Conservation (phyloP, 2,113 vertebrate species). For the Struthidea cinerea region DNA sequence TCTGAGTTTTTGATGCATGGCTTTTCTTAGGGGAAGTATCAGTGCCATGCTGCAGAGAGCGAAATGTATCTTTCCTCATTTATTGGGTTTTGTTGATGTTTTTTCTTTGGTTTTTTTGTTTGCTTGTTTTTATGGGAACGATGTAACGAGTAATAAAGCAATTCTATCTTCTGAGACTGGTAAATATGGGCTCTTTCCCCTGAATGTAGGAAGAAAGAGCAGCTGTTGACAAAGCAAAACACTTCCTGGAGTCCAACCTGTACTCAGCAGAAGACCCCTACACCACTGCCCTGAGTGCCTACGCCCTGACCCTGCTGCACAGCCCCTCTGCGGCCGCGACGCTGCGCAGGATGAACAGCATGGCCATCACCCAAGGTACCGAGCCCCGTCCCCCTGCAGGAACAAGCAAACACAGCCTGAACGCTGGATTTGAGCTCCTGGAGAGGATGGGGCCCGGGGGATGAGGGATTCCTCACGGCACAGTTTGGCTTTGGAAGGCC, state of each 20-base stretch:
- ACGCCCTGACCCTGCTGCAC: slow-evolving; percentile 81
- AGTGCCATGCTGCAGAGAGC: neutral
- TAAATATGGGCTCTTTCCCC: neutral
- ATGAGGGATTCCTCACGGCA: neutral
- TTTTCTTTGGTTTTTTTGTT: neutral
- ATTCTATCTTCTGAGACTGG: neutral
- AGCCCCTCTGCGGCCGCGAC: slow-evolving; percentile 75
- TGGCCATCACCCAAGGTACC: slow-evolving; percentile 88
- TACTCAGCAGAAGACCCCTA: slow-evolving; percentile 87
- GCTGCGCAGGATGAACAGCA: slow-evolving; percentile 83
- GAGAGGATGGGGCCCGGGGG: neutral
- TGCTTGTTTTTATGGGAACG: neutral
- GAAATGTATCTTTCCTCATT: neutral
- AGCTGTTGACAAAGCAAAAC: slow-evolving; percentile 82
- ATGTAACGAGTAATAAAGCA: neutral
- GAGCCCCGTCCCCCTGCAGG: rapidly evolving
- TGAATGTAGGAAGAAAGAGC: slow-evolving; percentile 79
- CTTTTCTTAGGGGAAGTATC: neutral
- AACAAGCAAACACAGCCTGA: rapidly evolving
- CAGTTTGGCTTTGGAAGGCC: neutral
- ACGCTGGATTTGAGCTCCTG: neutral
- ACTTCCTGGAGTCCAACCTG: slow-evolving; percentile 84
- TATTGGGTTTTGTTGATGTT: neutral
- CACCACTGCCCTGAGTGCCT: slow-evolving; percentile 83
- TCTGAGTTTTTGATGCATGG: neutral